Percentiles rank a stretch among this genome's conserved stretches.
Conservation (phyloP, 2,113 vertebrate genomes). For the Falcunculus frontatus region DNA sequence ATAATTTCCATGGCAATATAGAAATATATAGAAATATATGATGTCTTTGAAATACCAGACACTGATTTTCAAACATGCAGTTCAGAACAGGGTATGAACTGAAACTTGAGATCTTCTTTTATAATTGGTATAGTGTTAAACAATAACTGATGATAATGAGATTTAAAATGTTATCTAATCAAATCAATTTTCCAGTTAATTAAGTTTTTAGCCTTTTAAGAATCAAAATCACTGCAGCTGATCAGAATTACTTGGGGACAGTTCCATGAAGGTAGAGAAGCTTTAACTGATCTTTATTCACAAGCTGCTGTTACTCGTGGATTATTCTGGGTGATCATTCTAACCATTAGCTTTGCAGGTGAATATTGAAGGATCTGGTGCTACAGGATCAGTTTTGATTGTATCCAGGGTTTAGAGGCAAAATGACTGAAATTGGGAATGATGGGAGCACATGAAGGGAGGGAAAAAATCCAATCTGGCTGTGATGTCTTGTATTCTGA, state of each 20-base stretch:
- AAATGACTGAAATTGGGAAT: not conserved
- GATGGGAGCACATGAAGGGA: fast-evolving
- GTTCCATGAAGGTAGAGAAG: not conserved
- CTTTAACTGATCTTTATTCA: not conserved
- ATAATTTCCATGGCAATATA: not conserved
- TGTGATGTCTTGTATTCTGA: not conserved
- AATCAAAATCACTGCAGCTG: not conserved
- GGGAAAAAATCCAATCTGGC: fast-evolving
- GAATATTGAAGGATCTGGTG: not conserved
- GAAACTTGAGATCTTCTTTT: not conserved
- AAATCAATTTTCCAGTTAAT: not conserved
- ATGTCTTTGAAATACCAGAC: not conserved
- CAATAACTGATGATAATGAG: not conserved
- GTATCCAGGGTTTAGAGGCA: not conserved
- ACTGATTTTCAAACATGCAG: not conserved
- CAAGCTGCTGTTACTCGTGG: not conserved
- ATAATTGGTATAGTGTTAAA: not conserved
- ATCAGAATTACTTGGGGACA: not conserved
- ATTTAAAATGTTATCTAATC: not conserved
- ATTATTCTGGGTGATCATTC: not conserved
- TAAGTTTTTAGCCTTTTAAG: not conserved
- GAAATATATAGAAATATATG: not conserved
- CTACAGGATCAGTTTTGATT: not conserved
- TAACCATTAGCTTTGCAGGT: not conserved
- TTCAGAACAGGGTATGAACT: not conserved